Conservation (phyloP, 2,113 vertebrate species). For the Hypocryptadius cinnamomeus region DNA sequence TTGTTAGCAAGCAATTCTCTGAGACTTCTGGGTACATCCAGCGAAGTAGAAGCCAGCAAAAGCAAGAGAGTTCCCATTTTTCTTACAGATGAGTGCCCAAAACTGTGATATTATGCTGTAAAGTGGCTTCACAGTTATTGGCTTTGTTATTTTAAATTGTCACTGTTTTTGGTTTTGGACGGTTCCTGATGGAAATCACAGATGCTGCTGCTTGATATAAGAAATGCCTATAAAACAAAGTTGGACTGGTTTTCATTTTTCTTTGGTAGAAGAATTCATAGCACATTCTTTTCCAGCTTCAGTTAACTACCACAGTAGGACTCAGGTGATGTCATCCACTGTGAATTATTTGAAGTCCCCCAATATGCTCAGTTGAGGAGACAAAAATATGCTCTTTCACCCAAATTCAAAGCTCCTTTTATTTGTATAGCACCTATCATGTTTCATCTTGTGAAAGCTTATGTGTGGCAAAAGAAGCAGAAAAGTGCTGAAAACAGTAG, state of each 20-base stretch:
- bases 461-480: not conserved
- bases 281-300: not conserved
- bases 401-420: not conserved
- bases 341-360: constrained; percentile 18
- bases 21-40: not conserved
- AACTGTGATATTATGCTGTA: not conserved
- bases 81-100: not conserved
- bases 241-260: not conserved
- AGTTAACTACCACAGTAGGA: not conserved
- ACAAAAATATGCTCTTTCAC: constrained; percentile 7
- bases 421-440: not conserved
- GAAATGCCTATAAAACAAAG: not conserved
- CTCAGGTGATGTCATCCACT: not conserved
- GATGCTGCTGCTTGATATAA: not conserved
- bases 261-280: not conserved
- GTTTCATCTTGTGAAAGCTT: constrained; percentile 30
- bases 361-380: not conserved
- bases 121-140: not conserved
- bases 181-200: not conserved
- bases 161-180: not conserved
- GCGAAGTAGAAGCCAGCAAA: not conserved
- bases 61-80: not conserved
- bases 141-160: not conserved
- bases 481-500: not conserved
- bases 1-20: not conserved